A percentile compares a stretch with the other conserved stretches of the same genome.
These are phyloP conservation scores for Poecilia latipinna DNA, from an alignment of 2,113 vertebrate genomes.

Conservation along the genomic window DNA sequence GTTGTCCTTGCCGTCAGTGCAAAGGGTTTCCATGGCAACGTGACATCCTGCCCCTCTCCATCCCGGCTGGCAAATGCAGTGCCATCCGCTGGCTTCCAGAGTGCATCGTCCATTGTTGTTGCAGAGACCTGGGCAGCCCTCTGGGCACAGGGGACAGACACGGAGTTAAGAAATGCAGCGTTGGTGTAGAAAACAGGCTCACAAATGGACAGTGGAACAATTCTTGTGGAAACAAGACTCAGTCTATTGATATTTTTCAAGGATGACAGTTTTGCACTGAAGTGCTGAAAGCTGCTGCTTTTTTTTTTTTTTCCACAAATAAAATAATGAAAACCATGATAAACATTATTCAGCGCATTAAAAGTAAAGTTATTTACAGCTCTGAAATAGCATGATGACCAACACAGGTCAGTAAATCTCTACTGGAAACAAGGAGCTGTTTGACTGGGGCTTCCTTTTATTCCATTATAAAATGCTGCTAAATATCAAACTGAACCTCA, in stretches of 20 bases:
- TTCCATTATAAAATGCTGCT: too few relatives aligned
- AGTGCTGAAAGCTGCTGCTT: conserved; percentile 20
- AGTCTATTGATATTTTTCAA: conserved; percentile 44
- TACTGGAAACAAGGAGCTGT: not conserved
- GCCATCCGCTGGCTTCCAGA: conserved; percentile 96
- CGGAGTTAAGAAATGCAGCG: conserved; percentile 26
- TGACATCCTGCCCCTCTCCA: conserved; percentile 97
- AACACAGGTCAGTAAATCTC: not conserved
- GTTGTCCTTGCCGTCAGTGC: conserved; percentile 96
- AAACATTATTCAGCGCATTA: not conserved
- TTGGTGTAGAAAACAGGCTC: not conserved
- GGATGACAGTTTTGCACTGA: conserved; percentile 32
- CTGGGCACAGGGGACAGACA: conserved; percentile 76
- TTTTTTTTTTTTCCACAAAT: not conserved
- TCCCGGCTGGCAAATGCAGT: conserved; percentile 96
- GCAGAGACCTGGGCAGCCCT: conserved; percentile 98
- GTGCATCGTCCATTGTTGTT: conserved; percentile 98
- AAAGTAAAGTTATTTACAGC: not conserved
- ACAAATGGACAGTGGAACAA: not conserved
- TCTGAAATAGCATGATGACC: not conserved
- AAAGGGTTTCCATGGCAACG: conserved; percentile 97
- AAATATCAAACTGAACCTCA: too few relatives aligned
- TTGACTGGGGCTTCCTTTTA: not conserved
- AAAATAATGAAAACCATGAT: not conserved
- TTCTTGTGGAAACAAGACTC: conserved; percentile 61